These are phyloP conservation scores for Drosophila paulistorum DNA, from an alignment of 1,140 invertebrate species.

Conservation along the genomic window DNA sequence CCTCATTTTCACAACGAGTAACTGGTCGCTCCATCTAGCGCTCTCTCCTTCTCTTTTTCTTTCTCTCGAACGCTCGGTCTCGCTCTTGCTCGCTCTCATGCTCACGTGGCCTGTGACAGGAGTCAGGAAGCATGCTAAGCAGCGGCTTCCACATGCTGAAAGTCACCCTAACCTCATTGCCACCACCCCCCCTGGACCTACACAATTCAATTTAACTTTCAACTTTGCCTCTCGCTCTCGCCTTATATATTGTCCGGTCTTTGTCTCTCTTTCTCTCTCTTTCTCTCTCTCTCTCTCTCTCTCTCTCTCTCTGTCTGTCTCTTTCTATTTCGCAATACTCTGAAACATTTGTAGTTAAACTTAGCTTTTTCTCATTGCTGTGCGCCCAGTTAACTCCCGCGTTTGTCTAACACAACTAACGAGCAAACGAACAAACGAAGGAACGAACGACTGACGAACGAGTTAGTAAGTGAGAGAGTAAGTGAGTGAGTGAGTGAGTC, in stretches of 20 bases:
- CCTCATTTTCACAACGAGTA: slow-evolving; percentile 66
- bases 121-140: slow-evolving; percentile 73
- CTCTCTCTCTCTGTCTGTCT: slow-evolving; percentile 11
- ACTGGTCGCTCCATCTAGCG: background rate
- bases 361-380: slow-evolving; percentile 50
- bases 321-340: background rate
- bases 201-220: slow-evolving; percentile 78
- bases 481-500: slow-evolving; percentile 31
- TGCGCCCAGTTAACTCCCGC: slow-evolving; percentile 77
- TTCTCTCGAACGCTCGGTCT: slow-evolving; percentile 8
- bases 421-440: slow-evolving; percentile 47
- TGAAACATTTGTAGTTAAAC: slow-evolving; percentile 25
- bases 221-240: slow-evolving; percentile 53
- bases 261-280: slow-evolving; percentile 14
- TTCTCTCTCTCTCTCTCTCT: slow-evolving; percentile 21
- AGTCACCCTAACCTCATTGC: slow-evolving; percentile 63
- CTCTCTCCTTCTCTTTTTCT: slow-evolving; percentile 17
- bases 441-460: slow-evolving; percentile 10
- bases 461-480: slow-evolving; percentile 25
- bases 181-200: slow-evolving; percentile 60
- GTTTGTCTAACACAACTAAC: slow-evolving; percentile 73
- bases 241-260: slow-evolving; percentile 3
- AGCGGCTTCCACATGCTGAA: slow-evolving; percentile 79
- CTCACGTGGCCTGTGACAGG: slow-evolving; percentile 67
- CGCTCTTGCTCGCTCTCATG: slow-evolving; percentile 41